These are phyloP conservation scores for Cydia pomonella DNA, from an alignment of 1,140 invertebrate genomes.

Conservation along the genomic window DNA sequence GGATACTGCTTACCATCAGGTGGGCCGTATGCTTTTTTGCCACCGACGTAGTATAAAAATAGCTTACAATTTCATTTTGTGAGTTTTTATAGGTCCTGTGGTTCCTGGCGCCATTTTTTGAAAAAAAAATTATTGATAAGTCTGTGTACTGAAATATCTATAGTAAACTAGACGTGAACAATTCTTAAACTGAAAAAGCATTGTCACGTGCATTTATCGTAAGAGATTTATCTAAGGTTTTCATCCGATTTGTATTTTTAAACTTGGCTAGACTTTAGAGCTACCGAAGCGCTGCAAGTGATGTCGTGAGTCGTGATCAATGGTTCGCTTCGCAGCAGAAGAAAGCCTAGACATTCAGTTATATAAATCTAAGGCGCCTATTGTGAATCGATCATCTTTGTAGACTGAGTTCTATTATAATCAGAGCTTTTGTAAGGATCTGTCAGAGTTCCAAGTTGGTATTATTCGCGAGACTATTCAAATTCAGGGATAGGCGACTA, in stretches of 20 bases:
- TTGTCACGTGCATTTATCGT: not conserved
- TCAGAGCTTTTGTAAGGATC: conserved; percentile 29
- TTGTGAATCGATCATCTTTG: conserved; percentile 26
- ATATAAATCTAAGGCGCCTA: conserved; percentile 30
- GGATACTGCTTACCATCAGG: no score
- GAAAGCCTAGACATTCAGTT: conserved; percentile 21
- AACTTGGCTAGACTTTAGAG: conserved; percentile 3
- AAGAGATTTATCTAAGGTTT: conserved; percentile 1
- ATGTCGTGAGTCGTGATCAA: conserved; percentile 21
- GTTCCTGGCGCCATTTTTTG: no score
- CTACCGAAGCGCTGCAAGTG: conserved; percentile 9
- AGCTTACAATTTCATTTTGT: no score
- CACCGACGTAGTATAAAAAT: no score
- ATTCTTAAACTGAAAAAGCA: not conserved
- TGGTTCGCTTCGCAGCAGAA: not conserved
- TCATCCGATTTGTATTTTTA: not conserved
- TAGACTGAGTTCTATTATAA: conserved; percentile 26
- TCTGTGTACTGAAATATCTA: no score
- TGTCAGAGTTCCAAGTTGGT: conserved; percentile 26
- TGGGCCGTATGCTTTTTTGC: no score
- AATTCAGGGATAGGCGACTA: conserved; percentile 14
- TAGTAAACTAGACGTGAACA: no score
- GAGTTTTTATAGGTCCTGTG: no score
- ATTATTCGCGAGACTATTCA: conserved; percentile 30
- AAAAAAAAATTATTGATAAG: no score